phyloP scores from a whole-genome alignment of 2,888 invertebrate genomes.

The Perizoma affinitatum region DNA sequence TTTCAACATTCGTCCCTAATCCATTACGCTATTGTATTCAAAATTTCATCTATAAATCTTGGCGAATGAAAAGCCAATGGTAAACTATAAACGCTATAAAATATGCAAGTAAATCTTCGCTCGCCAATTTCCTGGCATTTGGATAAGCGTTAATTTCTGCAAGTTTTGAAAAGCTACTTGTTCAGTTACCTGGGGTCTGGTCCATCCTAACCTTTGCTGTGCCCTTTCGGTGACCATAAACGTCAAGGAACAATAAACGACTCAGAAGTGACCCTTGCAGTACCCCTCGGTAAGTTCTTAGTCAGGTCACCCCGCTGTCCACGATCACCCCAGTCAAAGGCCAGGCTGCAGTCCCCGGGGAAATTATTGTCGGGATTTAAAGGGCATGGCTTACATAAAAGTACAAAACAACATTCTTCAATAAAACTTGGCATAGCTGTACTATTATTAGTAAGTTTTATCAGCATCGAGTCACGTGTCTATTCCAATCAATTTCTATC shows the following conservation, averaged over 20 bases:
- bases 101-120: conserved; percentile 59
- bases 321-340: conserved; percentile 79
- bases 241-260: conserved; percentile 79
- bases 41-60: conserved; percentile 47
- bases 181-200: conserved; percentile 62
- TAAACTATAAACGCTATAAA: conserved; percentile 49
- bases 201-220: conserved; percentile 66
- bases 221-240: conserved; percentile 81
- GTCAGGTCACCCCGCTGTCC: conserved; percentile 73
- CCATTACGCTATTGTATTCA: conserved; percentile 49
- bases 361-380: conserved; percentile 85
- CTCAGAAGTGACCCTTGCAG: conserved; percentile 73
- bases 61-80: conserved; percentile 49
- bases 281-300: conserved; percentile 72
- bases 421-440: conserved; percentile 61
- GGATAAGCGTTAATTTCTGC: conserved; percentile 49
- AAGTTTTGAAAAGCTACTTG: conserved; percentile 58
- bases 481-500: conserved; percentile 31
- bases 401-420: conserved; percentile 75
- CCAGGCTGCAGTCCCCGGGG: conserved; percentile 75
- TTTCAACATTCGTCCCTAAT: conserved; percentile 39
- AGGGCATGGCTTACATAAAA: conserved; percentile 79
- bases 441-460: conserved; percentile 50
- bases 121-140: conserved; percentile 55
- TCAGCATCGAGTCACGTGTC: conserved; percentile 71